Percentiles rank a stretch among this genome's conserved stretches.
Evolutionary conservation across 2,888 invertebrate species (phyloP).

Genomic region (Pinctada fucata): DNA sequence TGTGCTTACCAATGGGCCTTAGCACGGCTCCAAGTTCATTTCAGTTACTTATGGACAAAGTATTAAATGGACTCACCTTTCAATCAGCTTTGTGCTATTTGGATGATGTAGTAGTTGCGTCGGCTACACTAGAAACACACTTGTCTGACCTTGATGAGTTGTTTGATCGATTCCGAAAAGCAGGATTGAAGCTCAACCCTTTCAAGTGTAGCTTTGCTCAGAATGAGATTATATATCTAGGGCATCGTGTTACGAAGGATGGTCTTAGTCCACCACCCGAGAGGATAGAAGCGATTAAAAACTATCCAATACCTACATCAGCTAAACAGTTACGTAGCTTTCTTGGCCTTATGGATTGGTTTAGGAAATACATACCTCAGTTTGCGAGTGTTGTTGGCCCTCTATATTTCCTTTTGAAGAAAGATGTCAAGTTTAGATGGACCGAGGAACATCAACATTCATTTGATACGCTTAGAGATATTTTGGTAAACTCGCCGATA

Average conservation of each 20-base stretch:
- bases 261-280: too few species aligned
- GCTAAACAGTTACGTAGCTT: too few species aligned
- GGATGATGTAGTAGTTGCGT: not conserved
- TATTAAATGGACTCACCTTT: slow-evolving; percentile 43
- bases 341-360: too few species aligned
- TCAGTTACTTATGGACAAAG: slow-evolving; percentile 48
- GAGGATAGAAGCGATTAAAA: too few species aligned
- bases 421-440: slow-evolving; percentile 31
- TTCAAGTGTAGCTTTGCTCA: too few species aligned
- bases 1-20: not conserved
- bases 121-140: too few species aligned
- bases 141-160: too few species aligned
- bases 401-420: slow-evolving; percentile 37
- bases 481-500: slow-evolving; percentile 34
- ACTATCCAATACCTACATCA: too few species aligned
- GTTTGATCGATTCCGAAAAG: too few species aligned
- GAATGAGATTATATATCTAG: too few species aligned
- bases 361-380: slow-evolving; percentile 1
- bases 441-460: slow-evolving; percentile 16
- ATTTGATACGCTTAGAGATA: slow-evolving; percentile 38
- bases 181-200: too few species aligned
- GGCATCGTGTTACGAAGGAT: too few species aligned
- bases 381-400: slow-evolving; percentile 39
- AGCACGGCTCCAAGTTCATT: slow-evolving; percentile 37
- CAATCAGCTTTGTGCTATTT: slow-evolving; percentile 42